Evolutionary conservation across 2,113 vertebrate genomes (phyloP).

Genomic region (Bucco capensis): DNA sequence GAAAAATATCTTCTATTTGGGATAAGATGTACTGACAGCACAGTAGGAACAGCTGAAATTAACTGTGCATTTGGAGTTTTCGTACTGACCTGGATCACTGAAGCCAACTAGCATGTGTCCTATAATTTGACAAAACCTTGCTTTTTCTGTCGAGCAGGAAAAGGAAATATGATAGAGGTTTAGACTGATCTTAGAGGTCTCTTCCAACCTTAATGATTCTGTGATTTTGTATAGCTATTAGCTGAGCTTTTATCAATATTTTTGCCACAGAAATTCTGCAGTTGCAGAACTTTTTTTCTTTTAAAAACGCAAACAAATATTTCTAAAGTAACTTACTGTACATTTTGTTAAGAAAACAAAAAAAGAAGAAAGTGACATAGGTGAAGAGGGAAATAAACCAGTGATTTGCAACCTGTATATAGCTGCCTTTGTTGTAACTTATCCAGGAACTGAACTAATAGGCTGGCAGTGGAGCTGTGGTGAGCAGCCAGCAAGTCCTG

Average conservation of each 20-base stretch:
- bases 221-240: neutral
- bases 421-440: neutral
- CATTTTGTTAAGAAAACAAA: neutral
- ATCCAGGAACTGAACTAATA: rapidly evolving
- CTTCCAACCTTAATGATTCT: too few relatives aligned
- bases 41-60: slow-evolving; percentile 13
- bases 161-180: too few relatives aligned
- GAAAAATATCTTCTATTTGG: slow-evolving; percentile 21
- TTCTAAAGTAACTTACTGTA: neutral
- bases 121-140: neutral
- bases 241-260: neutral
- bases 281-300: neutral
- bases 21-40: neutral
- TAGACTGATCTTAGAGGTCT: too few relatives aligned
- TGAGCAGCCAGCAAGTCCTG: neutral
- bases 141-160: neutral
- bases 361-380: neutral
- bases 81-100: neutral
- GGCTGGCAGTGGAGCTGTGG: neutral
- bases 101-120: neutral
- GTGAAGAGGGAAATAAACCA: neutral
- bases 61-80: neutral
- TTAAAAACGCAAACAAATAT: neutral
- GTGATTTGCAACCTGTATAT: neutral
- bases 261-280: neutral